Evolutionary conservation across 2,113 vertebrate species (phyloP).

Genomic region (Serilophus lunatus): DNA sequence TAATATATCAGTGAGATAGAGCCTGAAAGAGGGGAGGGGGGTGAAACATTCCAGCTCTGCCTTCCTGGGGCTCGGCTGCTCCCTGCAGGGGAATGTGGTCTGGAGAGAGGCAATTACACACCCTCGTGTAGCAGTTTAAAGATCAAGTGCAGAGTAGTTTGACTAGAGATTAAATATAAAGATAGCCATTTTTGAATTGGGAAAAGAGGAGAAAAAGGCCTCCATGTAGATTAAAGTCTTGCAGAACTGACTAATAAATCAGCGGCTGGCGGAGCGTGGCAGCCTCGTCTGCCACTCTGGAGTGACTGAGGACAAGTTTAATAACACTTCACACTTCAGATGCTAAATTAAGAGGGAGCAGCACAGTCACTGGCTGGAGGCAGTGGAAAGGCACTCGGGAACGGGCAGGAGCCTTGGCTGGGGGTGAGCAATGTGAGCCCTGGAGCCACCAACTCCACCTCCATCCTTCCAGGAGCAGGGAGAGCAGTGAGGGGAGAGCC

Average conservation of each 20-base stretch:
- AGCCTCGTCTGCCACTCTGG: not conserved
- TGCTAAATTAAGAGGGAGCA: not conserved
- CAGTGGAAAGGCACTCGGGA: rapidly evolving
- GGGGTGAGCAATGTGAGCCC: not conserved
- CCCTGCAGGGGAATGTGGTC: rapidly evolving
- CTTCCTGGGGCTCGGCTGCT: not conserved
- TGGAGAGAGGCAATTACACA: not conserved
- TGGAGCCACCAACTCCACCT: rapidly evolving
- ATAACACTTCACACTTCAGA: not conserved
- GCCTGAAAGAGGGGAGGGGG: not conserved
- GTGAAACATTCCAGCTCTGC: not conserved
- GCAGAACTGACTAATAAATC: conserved; percentile 35
- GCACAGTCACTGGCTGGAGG: not conserved
- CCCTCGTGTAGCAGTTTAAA: not conserved
- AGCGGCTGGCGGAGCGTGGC: not conserved
- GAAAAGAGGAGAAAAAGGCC: not conserved
- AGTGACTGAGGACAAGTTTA: conserved; percentile 5
- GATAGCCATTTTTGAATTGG: conserved; percentile 12
- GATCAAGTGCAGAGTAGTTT: not conserved
- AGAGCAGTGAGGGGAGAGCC: rapidly evolving
- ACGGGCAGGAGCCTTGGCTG: not conserved
- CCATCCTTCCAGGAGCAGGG: too few relatives aligned
- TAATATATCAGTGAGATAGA: not conserved
- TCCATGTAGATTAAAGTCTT: conserved; percentile 30
- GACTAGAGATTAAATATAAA: conserved; percentile 25